Conservation (phyloP, 1,140 invertebrate species). For the Drosophila rhopaloa region DNA sequence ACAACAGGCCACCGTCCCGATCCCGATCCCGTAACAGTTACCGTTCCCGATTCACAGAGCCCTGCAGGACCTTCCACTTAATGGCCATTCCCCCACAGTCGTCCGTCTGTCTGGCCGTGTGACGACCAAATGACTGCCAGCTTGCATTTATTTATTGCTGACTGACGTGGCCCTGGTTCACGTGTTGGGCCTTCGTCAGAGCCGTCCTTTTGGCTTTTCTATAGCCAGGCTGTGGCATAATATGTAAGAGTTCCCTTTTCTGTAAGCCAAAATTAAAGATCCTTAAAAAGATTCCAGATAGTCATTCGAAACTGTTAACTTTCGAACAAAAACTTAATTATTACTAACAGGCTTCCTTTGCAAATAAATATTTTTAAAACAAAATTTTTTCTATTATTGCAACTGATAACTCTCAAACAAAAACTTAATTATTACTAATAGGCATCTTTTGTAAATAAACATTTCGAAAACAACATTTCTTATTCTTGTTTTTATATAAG, state of each 20-base stretch:
- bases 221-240: background rate
- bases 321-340: too few relatives aligned
- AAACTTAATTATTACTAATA: too few relatives aligned
- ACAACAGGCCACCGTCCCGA: constrained; percentile 20
- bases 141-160: constrained; percentile 83
- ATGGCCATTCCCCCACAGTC: constrained; percentile 16
- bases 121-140: constrained; percentile 81
- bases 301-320: too few relatives aligned
- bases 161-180: constrained; percentile 70
- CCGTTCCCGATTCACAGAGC: constrained; percentile 11
- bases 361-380: too few relatives aligned
- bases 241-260: too few relatives aligned
- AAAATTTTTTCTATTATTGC: too few relatives aligned
- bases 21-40: constrained; percentile 12
- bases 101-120: constrained; percentile 60
- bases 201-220: background rate
- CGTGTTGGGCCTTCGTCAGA: constrained; percentile 14
- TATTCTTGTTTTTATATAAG: too few relatives aligned
- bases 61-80: constrained; percentile 35
- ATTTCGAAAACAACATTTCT: too few relatives aligned
- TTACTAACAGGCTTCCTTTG: too few relatives aligned
- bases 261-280: background rate
- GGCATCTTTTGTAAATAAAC: too few relatives aligned
- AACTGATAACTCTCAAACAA: too few relatives aligned
- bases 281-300: too few relatives aligned